Base-by-base conservation (phyloP, 2,888 invertebrate species). In the Orgyia antiqua region DNA sequence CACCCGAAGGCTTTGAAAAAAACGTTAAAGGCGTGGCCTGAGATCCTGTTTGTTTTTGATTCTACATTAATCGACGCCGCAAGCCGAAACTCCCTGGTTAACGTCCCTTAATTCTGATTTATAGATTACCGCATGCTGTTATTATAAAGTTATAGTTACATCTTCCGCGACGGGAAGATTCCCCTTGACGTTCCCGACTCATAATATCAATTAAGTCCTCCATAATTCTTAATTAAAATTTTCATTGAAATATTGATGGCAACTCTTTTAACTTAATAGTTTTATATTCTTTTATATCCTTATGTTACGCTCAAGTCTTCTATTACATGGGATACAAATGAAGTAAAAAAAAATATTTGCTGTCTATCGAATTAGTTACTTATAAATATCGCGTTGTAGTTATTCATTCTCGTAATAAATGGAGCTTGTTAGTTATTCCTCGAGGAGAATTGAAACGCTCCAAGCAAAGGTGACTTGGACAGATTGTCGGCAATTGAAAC, bases 51-150 rank as follows among this genome's bases (percentile, higher is more conserved):
- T 84, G 82, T 82, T 84, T 84, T 78, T 61, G 66, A 62, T 51
- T 68, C 60, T 47, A 68, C 68, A 75, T 75, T 74, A 79, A 79
- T 73, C 66, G 71, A 51, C 59, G 64, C 71, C 71, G 71, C 74
- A 76, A 71, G 67, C 68, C 59, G 66, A 62, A 69, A 51, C 65
- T 66, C 59, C 58, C 57, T 62, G 61, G 68, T 72, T 69, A 69
- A 58, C 62, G 62, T n/a, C 74, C 63, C 70, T 74, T 82, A 79
- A 79, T 78, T 77, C 70, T 79, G 75, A 84, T 83, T 84, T 83
- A 82, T 83, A 69, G 69, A 66, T 23, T 55, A 64, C 70, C 67
- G 68, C 69, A 68, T 67, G 73, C 64, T 70, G 70, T 82, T 75
- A 76, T 74, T 76, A 77, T 70, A 52, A 71, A 68, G 65, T 68